Conservation (phyloP, 2,888 invertebrate genomes). For the Epinotia nisella region DNA sequence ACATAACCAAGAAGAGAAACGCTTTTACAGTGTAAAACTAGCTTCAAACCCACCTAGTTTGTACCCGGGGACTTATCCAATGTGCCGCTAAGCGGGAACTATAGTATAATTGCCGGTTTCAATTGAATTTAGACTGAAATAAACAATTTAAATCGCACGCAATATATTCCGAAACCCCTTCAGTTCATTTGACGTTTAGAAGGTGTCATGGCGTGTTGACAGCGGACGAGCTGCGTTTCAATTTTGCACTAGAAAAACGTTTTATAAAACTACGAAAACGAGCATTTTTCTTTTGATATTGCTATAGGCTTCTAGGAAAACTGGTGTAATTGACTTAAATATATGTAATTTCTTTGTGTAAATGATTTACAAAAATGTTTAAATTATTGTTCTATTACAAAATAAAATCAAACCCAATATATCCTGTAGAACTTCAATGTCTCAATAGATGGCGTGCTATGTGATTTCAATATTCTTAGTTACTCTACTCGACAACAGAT, state of each 20-base stretch:
- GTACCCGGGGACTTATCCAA: background rate
- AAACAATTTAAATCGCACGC: conserved; percentile 18
- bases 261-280: background rate
- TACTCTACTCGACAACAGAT: conserved; percentile 19
- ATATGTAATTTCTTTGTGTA: too few relatives aligned
- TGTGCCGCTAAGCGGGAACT: background rate
- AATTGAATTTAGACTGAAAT: conserved; percentile 13
- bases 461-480: background rate
- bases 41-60: conserved; percentile 3
- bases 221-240: conserved; percentile 11
- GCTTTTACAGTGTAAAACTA: background rate
- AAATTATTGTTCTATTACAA: too few relatives aligned
- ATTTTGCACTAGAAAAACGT: conserved; percentile 17
- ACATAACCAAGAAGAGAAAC: conserved; percentile 33
- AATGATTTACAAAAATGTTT: too few relatives aligned
- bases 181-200: conserved; percentile 12
- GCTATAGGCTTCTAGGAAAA: too few relatives aligned
- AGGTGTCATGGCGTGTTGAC: conserved; percentile 32
- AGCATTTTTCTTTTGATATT: background rate
- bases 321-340: too few relatives aligned
- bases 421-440: background rate
- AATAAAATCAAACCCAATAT: background rate
- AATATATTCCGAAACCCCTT: conserved; percentile 50
- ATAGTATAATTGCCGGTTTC: background rate
- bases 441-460: background rate